phyloP scores from a whole-genome alignment of 2,888 invertebrate species.

The Myathropa florea region DNA sequence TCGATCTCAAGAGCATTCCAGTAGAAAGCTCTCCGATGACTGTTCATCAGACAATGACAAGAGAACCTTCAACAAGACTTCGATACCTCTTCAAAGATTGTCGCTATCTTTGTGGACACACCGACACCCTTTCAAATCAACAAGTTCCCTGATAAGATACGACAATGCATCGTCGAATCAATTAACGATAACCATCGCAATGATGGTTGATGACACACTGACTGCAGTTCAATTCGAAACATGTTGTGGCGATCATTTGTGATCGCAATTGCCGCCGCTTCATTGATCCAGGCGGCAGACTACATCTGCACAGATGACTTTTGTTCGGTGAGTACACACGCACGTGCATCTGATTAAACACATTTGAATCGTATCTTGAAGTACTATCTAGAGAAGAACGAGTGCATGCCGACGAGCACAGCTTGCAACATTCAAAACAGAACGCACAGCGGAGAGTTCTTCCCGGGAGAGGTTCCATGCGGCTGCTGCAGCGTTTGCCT shows the following conservation, averaged over 20 bases:
- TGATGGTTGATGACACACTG: not conserved
- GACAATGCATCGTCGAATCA: conserved; percentile 4
- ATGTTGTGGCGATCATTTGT: conserved; percentile 24
- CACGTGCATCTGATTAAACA: not conserved
- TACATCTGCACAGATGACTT: conserved; percentile 56
- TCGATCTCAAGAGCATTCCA: no score
- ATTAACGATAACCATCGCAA: not conserved
- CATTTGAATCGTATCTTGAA: conserved; percentile 14
- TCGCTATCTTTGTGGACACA: not conserved
- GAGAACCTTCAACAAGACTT: not conserved
- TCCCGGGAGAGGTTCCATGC: conserved; percentile 84
- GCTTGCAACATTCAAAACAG: conserved; percentile 83
- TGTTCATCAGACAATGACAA: no score
- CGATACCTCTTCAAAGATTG: not conserved
- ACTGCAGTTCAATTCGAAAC: conserved; percentile 35
- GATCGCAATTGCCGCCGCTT: not conserved
- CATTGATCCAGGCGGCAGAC: conserved; percentile 22
- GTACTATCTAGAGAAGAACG: conserved; percentile 74
- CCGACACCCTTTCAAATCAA: not conserved
- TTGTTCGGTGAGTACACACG: conserved; percentile 38
- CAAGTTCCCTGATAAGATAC: not conserved
- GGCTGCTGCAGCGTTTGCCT: conserved; percentile 85
- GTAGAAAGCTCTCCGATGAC: no score
- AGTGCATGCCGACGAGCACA: conserved; percentile 79
- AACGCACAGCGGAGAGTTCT: conserved; percentile 82